Conservation (phyloP, 2,888 invertebrate species). For the Cybosia mesomella region DNA sequence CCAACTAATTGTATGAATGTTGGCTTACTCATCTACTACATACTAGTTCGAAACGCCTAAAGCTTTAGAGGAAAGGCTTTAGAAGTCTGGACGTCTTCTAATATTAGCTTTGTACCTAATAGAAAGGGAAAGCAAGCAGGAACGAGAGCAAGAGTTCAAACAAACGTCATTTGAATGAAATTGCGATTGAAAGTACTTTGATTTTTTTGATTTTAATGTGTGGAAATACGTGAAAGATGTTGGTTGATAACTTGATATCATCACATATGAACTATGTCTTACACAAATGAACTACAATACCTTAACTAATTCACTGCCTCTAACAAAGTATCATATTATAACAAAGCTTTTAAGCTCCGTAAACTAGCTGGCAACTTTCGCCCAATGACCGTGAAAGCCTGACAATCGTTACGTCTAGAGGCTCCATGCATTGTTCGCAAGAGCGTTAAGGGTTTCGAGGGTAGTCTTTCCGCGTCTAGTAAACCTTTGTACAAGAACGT, state of each 20-base stretch:
- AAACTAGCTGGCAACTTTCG: not conserved
- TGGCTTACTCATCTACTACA: not conserved
- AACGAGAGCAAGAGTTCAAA: not conserved
- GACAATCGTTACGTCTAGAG: not conserved
- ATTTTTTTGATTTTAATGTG: too few species aligned
- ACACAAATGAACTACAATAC: not conserved
- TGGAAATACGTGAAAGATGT: too few species aligned
- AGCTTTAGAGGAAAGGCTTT: not conserved
- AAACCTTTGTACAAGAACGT: slow-evolving; percentile 1
- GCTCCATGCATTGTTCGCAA: not conserved
- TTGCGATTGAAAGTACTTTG: too few species aligned
- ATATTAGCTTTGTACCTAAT: not conserved
- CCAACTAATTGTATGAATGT: not conserved
- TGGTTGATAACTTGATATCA: not conserved
- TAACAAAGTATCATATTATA: not conserved
- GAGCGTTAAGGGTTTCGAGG: not conserved
- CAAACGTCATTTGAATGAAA: not conserved
- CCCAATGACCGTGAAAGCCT: not conserved
- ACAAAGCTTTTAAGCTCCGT: not conserved
- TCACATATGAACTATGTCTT: not conserved
- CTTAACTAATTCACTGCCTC: not conserved
- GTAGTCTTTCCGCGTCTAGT: not conserved
- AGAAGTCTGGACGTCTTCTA: not conserved
- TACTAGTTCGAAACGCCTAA: not conserved
- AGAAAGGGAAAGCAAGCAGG: not conserved